Evolutionary conservation across 2,888 invertebrate species (phyloP), one percentile per base, ranked within the genome.

Genomic region (Zaprionus bogoriensis): DNA sequence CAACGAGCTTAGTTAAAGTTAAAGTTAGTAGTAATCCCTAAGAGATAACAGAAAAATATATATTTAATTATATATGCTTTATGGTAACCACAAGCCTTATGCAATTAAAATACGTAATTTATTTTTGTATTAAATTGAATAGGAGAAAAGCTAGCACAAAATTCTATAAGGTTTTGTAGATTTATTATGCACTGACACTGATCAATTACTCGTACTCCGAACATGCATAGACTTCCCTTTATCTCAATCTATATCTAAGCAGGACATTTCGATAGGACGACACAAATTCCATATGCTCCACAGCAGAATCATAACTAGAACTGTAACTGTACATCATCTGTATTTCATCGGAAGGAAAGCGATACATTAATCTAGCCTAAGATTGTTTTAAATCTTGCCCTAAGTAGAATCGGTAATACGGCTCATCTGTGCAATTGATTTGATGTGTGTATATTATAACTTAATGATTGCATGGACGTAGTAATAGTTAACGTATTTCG

Each of bases 1-100:
- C 2, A 95, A 95, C 90, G 95, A 95, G 87, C 94, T 94, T 80
- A 95, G 95, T 92, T 95, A 89, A 77, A 67, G 71, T 61, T 47
- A 23, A 12, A 12, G 12, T n/a, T n/a, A n/a, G n/a, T n/a, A n/a
- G n/a, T 41, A 28, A 52, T 38, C 28, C 3, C 14, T 41, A 36
- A 36, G 32, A 17, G 32, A 36, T 36, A 36, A 65, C 28, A 32
- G 19, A 20, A 19, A 42, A 28, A 36, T 27, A 47, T 41, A 60
- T 25, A 41, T 55, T 39, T 36, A 41, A 22, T 7, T 38, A 38
- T 27, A 39, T 50, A 48, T 39, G 39, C 19, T 25, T 41, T 36
- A 41, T 20, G 41, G 19, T 54, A 50, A 41, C 22, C 51, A 58
- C 25, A 60, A 57, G 60, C 60, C 61, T 69, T 74, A 74, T 64